Evolutionary conservation across 2,113 vertebrate genomes (phyloP).

Genomic region (Turdus rufiventris): DNA sequence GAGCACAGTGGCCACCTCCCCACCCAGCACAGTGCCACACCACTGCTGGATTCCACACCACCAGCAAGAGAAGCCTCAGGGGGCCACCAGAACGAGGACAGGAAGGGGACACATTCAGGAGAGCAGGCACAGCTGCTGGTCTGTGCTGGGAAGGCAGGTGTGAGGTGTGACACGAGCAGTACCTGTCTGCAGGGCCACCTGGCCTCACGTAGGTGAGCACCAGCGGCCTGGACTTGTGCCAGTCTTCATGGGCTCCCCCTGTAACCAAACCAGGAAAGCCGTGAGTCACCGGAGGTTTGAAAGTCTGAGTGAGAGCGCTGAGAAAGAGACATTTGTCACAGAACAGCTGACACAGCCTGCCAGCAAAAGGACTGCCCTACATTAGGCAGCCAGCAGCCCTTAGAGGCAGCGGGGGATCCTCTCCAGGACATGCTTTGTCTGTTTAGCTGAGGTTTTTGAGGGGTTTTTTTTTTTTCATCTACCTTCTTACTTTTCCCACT

Average conservation of each 20-base stretch:
- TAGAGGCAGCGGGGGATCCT: background rate
- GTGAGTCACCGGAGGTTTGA: background rate
- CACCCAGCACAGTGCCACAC: background rate
- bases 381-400: background rate
- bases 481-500: background rate
- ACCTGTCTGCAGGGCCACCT: conserved; percentile 96
- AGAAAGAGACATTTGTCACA: background rate
- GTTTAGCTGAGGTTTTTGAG: background rate
- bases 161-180: background rate
- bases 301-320: background rate
- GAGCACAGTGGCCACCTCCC: background rate
- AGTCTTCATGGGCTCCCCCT: conserved; percentile 96
- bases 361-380: background rate
- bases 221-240: conserved; percentile 89
- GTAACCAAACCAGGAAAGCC: conserved; percentile 27
- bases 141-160: background rate
- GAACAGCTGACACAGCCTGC: background rate
- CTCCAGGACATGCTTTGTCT: background rate
- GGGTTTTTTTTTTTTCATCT: background rate
- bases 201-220: conserved; percentile 89
- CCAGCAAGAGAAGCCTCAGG: background rate
- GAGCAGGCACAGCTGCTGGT: background rate
- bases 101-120: background rate
- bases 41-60: background rate
- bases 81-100: background rate